Conservation (phyloP, 2,113 vertebrate genomes). For the Danio rerio region GRCz12tu NC_133185.1:24825001-24825500, state of each 20-base stretch:
- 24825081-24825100: neutral
- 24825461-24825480: constrained; percentile 60
- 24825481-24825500: constrained; percentile 47
- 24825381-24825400: constrained; percentile 54
- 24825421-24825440: constrained; percentile 62
- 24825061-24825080: neutral
- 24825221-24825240: constrained; percentile 11
- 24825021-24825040: neutral
- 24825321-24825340: constrained; percentile 37
- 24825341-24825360: constrained; percentile 23
- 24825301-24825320: constrained; percentile 1
- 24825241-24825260: constrained; percentile 21
- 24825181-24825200: neutral
- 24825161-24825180: neutral
- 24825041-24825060: neutral
- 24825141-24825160: neutral
- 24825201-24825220: neutral
- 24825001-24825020: neutral
- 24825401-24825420: constrained; percentile 65
- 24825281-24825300: constrained; percentile 21
- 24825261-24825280: constrained; percentile 18
- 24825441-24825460: constrained; percentile 58
- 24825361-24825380: constrained; percentile 54
- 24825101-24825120: neutral
- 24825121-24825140: neutral